A percentile compares a stretch with the other conserved stretches of the same genome.
Conservation (phyloP, 2,888 invertebrate species). For the Orchesella flavescens region DNA sequence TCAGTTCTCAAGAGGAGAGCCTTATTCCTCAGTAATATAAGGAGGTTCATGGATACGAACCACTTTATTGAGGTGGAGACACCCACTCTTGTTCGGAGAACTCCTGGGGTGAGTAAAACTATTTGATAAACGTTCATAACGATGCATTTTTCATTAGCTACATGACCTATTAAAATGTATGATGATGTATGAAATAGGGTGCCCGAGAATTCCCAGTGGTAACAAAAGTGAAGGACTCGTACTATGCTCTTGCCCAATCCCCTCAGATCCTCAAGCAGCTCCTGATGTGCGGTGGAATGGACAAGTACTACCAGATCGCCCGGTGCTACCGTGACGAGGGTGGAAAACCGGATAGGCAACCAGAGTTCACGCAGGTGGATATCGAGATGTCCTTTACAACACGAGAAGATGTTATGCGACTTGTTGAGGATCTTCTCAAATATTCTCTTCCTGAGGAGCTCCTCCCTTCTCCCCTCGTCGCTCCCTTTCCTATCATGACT, state of each 20-base stretch:
- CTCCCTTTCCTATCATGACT: conserved; percentile 82
- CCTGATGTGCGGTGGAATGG: no score
- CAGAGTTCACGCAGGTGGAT: no score
- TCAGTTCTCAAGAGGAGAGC: conserved; percentile 88
- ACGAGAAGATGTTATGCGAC: conserved; percentile 81
- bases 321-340: conserved; percentile 92
- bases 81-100: no score
- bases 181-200: no score
- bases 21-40: conserved; percentile 86
- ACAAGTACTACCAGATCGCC: conserved; percentile 82
- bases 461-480: conserved; percentile 73
- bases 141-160: no score
- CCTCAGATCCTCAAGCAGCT: no score
- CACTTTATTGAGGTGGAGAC: no score
- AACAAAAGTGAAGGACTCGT: conserved; percentile 82
- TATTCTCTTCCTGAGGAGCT: conserved; percentile 36
- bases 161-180: no score
- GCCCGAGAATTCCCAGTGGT: conserved; percentile 98
- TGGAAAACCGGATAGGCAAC: no score
- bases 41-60: conserved; percentile 86
- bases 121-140: no score
- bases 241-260: no score
- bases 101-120: no score
- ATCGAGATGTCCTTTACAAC: conserved; percentile 95
- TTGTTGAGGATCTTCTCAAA: conserved; percentile 81